Conservation (phyloP, 23 tunicate genomes). For the Ciona savignyi region DNA sequence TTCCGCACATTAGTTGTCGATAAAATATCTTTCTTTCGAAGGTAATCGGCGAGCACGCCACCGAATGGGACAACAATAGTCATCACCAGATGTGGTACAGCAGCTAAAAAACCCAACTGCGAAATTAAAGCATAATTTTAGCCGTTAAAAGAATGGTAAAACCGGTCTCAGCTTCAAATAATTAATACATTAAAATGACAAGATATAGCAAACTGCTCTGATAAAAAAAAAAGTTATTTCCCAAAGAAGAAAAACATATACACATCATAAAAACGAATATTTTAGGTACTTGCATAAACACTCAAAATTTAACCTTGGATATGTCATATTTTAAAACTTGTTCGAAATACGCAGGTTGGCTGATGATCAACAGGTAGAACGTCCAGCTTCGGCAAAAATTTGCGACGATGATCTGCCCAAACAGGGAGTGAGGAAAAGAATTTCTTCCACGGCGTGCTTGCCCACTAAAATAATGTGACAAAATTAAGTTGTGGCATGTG, state of each 20-base stretch:
- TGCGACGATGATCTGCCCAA: slow-evolving; percentile 99
- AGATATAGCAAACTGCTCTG: too few relatives aligned
- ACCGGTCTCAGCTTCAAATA: too few relatives aligned
- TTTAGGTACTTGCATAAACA: too few relatives aligned
- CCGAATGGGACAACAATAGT: slow-evolving; percentile 93
- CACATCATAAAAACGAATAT: too few relatives aligned
- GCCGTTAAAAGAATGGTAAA: too few relatives aligned
- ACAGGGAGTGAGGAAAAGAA: slow-evolving; percentile 97
- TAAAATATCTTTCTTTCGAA: slow-evolving; percentile 73
- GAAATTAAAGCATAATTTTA: too few relatives aligned
- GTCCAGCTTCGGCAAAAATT: slow-evolving; percentile 99
- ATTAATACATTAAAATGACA: too few relatives aligned
- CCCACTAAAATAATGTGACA: too few relatives aligned
- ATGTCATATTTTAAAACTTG: slow-evolving; percentile 70
- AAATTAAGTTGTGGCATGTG: too few relatives aligned
- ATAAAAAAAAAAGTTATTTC: too few relatives aligned
- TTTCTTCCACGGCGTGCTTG: slow-evolving; percentile 94
- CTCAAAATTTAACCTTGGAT: slow-evolving; percentile 52
- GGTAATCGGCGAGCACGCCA: slow-evolving; percentile 83
- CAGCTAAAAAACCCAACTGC: slow-evolving; percentile 91
- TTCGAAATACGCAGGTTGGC: slow-evolving; percentile 90
- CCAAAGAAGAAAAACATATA: too few relatives aligned
- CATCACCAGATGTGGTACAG: slow-evolving; percentile 98
- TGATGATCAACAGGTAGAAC: slow-evolving; percentile 87
- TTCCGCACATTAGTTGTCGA: slow-evolving; percentile 92